Base-by-base conservation (phyloP, 2,113 vertebrate genomes). In the Heptranchias perlo region DNA sequence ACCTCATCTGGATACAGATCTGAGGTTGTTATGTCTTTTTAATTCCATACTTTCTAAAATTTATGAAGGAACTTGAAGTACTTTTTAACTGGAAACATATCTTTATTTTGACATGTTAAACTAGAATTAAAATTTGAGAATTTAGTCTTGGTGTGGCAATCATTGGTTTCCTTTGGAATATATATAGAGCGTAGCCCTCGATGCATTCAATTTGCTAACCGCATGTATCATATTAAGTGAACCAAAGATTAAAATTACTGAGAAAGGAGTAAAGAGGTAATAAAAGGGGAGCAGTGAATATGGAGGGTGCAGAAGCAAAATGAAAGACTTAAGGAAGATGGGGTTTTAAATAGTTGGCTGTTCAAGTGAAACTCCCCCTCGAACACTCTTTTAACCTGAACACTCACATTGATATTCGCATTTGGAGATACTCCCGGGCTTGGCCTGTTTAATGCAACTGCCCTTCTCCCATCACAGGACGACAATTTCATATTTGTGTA, bases 21-120 rank as follows among this genome's bases (percentile, higher is more conserved):
- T 8, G 44, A 86, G 44, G 0, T 1, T 47, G 25, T 86, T 86
- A 1, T 23, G 82, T 49, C 82, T 44, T 86, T n/a, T 49, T 49
- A 47, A 49, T 49, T 25, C 8, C 82, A 23, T 25, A 49, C 18
- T 86, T 25, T 8, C 82, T 86, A 25, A 86, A 23, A 49, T 86
- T 25, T 86, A 23, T 23, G 18, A 47, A 86, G 21, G 44, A 49
- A 86, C 47, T 86, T 47, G 44, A 86, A 49, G n/a, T 82, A 44
- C 6, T 84, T 84, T 84, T 84, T 47, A n/a, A 78, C 82, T 47
- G 39, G 82, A 23, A 84, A 23, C 44, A 49, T 21, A 23, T 49
- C 82, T 86, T 86, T 47, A 86, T 47, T 86, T 86, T 86, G 82
- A 86, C 82, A 86, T 7, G 44, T 86, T 86, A 47, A 86, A 25